Percentiles rank a stretch among this genome's conserved stretches.
Conservation (phyloP, 2,113 vertebrate genomes). For the Carlito syrichta region DNA sequence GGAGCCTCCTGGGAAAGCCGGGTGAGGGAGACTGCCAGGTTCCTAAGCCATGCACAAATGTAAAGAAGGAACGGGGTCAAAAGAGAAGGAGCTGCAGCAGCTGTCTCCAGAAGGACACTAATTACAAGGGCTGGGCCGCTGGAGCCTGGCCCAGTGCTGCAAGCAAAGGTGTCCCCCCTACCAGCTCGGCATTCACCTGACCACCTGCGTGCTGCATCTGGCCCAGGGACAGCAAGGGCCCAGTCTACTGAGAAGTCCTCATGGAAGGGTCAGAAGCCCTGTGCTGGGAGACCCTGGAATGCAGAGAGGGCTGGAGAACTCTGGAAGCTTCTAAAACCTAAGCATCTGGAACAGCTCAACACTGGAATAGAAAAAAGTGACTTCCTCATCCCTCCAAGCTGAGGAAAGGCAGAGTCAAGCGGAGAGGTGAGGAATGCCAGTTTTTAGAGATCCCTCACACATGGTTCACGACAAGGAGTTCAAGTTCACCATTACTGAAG, state of each 20-base stretch:
- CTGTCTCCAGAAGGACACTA: constrained; percentile 61
- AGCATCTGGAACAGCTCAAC: background rate
- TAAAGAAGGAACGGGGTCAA: constrained; percentile 51
- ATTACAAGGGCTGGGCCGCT: constrained; percentile 30
- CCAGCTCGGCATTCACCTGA: background rate
- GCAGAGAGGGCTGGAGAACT: background rate
- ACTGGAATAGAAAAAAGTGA: background rate
- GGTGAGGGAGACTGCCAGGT: constrained; percentile 55
- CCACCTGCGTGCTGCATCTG: background rate
- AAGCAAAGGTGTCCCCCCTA: background rate
- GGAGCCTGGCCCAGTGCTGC: background rate
- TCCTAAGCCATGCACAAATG: constrained; percentile 70
- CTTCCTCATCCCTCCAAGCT: background rate
- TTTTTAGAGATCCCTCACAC: background rate
- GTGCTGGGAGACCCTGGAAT: background rate
- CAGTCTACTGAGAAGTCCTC: background rate
- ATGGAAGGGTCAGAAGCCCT: background rate
- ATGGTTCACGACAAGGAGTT: background rate
- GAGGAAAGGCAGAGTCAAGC: background rate
- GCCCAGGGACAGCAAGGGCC: background rate
- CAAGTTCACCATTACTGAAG: background rate
- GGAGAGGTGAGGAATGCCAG: background rate
- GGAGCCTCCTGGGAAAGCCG: constrained; percentile 39
- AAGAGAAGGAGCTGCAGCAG: constrained; percentile 67
- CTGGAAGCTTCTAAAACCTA: constrained; percentile 12